phyloP scores from a whole-genome alignment of 2,797 vertebrate genomes.

The Gorsachius magnificus region DNA sequence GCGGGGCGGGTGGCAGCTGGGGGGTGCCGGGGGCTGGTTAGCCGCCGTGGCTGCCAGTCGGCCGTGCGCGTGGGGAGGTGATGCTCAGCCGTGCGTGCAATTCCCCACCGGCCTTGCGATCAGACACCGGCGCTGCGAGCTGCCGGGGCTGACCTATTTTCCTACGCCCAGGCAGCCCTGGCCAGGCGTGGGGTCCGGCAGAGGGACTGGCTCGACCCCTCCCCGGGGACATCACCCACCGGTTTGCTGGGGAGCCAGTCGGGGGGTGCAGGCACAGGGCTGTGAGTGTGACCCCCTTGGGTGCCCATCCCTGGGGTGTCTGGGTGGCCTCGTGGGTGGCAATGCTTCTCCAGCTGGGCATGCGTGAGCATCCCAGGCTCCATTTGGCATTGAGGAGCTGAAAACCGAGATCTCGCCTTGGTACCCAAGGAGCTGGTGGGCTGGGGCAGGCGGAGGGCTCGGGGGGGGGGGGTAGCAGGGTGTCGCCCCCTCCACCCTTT shows the following conservation, averaged over 20 bases:
- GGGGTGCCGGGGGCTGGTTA: neutral
- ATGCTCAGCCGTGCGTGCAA: slow-evolving; percentile 31
- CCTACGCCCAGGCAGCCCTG: neutral
- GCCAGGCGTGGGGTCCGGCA: neutral
- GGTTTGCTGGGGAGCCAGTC: neutral
- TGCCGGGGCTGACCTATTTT: slow-evolving; percentile 76
- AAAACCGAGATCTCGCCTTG: neutral
- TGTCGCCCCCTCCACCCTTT: neutral
- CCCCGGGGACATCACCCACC: neutral
- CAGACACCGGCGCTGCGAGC: slow-evolving; percentile 43
- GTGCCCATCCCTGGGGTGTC: neutral
- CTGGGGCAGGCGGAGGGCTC: neutral
- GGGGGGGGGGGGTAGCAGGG: neutral
- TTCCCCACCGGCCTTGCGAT: slow-evolving; percentile 33
- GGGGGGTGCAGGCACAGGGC: fast-evolving
- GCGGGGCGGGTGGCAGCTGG: neutral
- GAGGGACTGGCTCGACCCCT: neutral
- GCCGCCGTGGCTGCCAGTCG: neutral
- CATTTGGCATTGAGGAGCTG: neutral
- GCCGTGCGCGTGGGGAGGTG: neutral
- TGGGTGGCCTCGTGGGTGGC: neutral
- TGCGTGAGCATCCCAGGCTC: neutral
- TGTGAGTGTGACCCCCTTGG: neutral
- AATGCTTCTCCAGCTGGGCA: neutral
- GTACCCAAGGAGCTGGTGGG: neutral